phyloP scores from a whole-genome alignment of 1,140 invertebrate genomes.

The Grapholita molesta region DNA sequence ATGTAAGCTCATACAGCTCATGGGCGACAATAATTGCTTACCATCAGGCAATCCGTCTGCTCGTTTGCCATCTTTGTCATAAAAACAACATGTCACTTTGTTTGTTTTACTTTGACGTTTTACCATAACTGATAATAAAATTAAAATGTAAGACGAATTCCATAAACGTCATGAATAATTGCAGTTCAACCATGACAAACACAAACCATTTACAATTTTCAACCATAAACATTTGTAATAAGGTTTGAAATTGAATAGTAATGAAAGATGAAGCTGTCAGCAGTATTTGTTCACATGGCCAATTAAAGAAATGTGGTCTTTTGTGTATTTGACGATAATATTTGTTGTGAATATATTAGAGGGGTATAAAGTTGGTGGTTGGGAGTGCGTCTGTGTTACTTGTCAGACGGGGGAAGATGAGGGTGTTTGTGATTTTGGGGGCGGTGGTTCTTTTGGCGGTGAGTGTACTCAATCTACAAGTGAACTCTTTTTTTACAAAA shows the following conservation, averaged over 20 bases:
- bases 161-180: not conserved
- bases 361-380: not conserved
- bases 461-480: too few relatives aligned
- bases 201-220: not conserved
- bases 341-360: not conserved
- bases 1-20: too few relatives aligned
- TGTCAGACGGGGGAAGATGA: not conserved
- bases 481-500: too few relatives aligned
- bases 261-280: not conserved
- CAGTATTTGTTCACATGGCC: not conserved
- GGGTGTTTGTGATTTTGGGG: not conserved
- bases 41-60: too few relatives aligned
- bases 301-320: not conserved
- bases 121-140: not conserved
- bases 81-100: too few relatives aligned
- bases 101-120: not conserved
- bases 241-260: not conserved
- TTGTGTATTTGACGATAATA: not conserved
- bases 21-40: too few relatives aligned
- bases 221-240: not conserved
- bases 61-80: too few relatives aligned
- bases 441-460: not conserved
- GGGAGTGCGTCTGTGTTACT: not conserved
- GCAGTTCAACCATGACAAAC: not conserved
- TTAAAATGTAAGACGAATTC: not conserved